Evolutionary conservation across 2,888 invertebrate genomes (phyloP).

Genomic region (Cyrtodaria siliqua): DNA sequence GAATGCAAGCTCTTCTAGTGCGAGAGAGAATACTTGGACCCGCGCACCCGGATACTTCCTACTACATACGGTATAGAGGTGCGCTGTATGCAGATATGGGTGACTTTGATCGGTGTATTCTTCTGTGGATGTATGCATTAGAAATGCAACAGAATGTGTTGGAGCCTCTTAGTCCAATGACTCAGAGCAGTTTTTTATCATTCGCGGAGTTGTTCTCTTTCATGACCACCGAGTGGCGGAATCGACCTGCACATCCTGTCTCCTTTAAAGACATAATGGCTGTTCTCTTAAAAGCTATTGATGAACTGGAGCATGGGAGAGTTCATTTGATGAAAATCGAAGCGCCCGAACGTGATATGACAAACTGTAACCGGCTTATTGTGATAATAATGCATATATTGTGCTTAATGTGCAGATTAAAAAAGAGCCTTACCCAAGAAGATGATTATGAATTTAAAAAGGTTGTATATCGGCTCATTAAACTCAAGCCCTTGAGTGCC

Average conservation of each 20-base stretch:
- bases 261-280: slow-evolving; percentile 93
- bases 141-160: slow-evolving; percentile 98
- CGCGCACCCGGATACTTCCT: slow-evolving; percentile 98
- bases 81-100: slow-evolving; percentile 97
- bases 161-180: slow-evolving; percentile 97
- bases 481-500: slow-evolving; percentile 88
- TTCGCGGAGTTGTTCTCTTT: slow-evolving; percentile 95
- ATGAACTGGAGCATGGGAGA: slow-evolving; percentile 87
- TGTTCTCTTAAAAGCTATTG: slow-evolving; percentile 93
- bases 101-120: slow-evolving; percentile 95
- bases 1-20: slow-evolving; percentile 95
- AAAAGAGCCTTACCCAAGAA: slow-evolving; percentile 81
- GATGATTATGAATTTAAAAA: slow-evolving; percentile 88
- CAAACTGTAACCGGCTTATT: slow-evolving; percentile 93
- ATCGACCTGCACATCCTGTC: slow-evolving; percentile 90
- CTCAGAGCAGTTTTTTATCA: slow-evolving; percentile 96
- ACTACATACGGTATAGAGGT: slow-evolving; percentile 97
- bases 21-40: slow-evolving; percentile 96
- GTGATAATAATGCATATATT: slow-evolving; percentile 92
- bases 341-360: slow-evolving; percentile 88
- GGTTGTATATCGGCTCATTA: slow-evolving; percentile 92
- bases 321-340: slow-evolving; percentile 65
- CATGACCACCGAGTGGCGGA: slow-evolving; percentile 92
- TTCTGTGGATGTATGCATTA: slow-evolving; percentile 98
- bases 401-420: slow-evolving; percentile 83